Percentiles rank a stretch among this genome's conserved stretches.
These are phyloP conservation scores for Semaprochilodus insignis DNA, from an alignment of 2,797 vertebrate genomes.

Conservation along the genomic window DNA sequence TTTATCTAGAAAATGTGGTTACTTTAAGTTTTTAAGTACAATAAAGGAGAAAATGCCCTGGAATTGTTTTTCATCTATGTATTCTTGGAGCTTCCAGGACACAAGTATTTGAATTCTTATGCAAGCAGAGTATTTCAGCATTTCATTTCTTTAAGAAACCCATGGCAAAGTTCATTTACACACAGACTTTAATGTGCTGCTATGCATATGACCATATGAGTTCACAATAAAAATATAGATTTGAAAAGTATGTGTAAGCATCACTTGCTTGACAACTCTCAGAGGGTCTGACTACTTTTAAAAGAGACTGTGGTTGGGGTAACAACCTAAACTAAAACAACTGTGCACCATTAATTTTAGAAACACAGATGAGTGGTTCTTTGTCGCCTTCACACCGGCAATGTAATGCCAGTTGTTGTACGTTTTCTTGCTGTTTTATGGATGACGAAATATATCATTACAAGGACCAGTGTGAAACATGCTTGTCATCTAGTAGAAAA, in stretches of 20 bases:
- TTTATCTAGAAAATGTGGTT: neutral
- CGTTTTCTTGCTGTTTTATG: neutral
- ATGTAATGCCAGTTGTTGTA: neutral
- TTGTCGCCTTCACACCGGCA: neutral
- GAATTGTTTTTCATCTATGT: neutral
- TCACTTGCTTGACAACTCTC: too few relatives aligned
- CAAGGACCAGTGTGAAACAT: neutral
- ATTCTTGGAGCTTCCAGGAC: neutral
- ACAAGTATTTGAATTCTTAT: neutral
- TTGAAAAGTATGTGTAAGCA: neutral
- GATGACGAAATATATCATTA: neutral
- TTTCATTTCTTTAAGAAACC: neutral
- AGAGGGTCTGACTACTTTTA: too few relatives aligned
- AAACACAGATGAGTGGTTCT: neutral
- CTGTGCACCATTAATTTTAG: too few relatives aligned
- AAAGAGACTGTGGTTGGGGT: too few relatives aligned
- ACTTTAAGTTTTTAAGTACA: neutral
- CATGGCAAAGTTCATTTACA: too few relatives aligned
- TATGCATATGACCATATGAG: too few relatives aligned
- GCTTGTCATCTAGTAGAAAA: neutral
- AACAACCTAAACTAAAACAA: too few relatives aligned
- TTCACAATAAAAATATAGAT: too few relatives aligned
- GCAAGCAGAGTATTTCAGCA: neutral
- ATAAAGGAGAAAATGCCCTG: neutral
- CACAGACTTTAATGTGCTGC: too few relatives aligned